phyloP scores from a whole-genome alignment of 2,888 invertebrate species.

The Latheticus oryzae region DNA sequence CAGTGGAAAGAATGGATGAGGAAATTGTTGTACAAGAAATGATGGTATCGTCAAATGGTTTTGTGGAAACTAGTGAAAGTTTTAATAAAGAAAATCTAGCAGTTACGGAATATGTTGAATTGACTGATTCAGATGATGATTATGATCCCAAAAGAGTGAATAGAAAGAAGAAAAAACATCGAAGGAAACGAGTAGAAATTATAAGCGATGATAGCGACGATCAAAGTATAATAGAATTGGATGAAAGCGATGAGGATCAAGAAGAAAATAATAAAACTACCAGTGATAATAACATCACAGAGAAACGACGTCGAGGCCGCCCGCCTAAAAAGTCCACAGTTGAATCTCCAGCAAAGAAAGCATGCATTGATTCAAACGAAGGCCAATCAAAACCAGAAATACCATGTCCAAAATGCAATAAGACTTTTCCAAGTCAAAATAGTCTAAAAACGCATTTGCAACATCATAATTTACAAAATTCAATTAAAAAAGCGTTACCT shows the following conservation, averaged over 20 bases:
- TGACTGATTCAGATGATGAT: conserved; percentile 62
- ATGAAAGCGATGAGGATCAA: conserved; percentile 49
- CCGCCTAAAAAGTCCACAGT: conserved; percentile 47
- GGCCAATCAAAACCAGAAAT: conserved; percentile 49
- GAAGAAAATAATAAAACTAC: conserved; percentile 12
- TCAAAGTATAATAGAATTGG: conserved; percentile 51
- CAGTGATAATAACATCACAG: conserved; percentile 1
- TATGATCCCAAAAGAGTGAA: conserved; percentile 45
- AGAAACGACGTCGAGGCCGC: conserved; percentile 50
- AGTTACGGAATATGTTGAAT: conserved; percentile 57
- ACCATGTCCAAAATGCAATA: conserved; percentile 60
- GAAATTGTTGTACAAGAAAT: conserved; percentile 64
- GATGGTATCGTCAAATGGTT: conserved; percentile 60
- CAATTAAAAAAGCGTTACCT: conserved; percentile 18
- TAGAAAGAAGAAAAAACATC: conserved; percentile 27
- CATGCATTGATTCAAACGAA: conserved; percentile 38
- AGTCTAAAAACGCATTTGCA: conserved; percentile 61
- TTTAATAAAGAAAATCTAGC: conserved; percentile 35
- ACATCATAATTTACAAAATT: conserved; percentile 58
- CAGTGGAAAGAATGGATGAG: conserved; percentile 60
- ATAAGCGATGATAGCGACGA: conserved; percentile 48
- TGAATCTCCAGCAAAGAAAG: conserved; percentile 48
- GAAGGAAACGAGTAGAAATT: conserved; percentile 25
- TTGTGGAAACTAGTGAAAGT: conserved; percentile 51
- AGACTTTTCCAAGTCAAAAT: conserved; percentile 62